phyloP scores from a whole-genome alignment of 64 coral and sea anemone species.

The Montipora cactus region DNA sequence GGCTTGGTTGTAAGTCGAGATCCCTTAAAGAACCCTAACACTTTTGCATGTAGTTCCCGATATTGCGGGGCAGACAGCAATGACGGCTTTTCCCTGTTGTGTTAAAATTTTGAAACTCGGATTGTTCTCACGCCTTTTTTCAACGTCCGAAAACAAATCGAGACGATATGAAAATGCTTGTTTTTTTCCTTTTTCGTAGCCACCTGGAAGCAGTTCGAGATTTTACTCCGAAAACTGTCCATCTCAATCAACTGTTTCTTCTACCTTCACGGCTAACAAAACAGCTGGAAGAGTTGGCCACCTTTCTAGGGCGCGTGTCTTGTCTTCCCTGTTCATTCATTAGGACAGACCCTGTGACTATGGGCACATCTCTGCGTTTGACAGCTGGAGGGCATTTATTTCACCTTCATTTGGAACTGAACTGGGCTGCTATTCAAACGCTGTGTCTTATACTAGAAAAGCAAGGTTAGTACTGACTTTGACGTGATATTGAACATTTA shows the following conservation, averaged over 20 bases:
- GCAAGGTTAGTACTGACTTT: slow-evolving; percentile 37
- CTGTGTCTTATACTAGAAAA: slow-evolving; percentile 38
- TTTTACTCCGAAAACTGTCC: background rate
- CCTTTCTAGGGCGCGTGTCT: slow-evolving; percentile 64
- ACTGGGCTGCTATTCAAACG: slow-evolving; percentile 65
- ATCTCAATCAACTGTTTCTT: slow-evolving; percentile 1
- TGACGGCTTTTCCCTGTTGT: too few species aligned
- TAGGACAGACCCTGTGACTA: slow-evolving; percentile 3
- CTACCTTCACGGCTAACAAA: slow-evolving; percentile 47
- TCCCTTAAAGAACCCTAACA: too few species aligned
- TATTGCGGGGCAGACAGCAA: too few species aligned
- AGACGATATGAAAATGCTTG: background rate
- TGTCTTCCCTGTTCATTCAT: slow-evolving; percentile 40
- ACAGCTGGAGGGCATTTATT: slow-evolving; percentile 57
- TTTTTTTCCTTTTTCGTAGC: background rate
- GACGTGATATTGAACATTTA: too few species aligned
- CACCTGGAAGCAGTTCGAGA: slow-evolving; percentile 18
- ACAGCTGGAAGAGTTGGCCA: slow-evolving; percentile 34
- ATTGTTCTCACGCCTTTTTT: too few species aligned
- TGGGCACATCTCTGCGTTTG: slow-evolving; percentile 2
- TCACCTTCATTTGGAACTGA: slow-evolving; percentile 81
- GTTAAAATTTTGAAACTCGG: too few species aligned
- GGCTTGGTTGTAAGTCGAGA: too few species aligned
- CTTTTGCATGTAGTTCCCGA: too few species aligned
- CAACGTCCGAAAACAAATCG: background rate